Evolutionary conservation across 2,797 vertebrate species (phyloP), one percentile per base, ranked within the genome.

Genomic region (Anisognathus igniventris): DNA sequence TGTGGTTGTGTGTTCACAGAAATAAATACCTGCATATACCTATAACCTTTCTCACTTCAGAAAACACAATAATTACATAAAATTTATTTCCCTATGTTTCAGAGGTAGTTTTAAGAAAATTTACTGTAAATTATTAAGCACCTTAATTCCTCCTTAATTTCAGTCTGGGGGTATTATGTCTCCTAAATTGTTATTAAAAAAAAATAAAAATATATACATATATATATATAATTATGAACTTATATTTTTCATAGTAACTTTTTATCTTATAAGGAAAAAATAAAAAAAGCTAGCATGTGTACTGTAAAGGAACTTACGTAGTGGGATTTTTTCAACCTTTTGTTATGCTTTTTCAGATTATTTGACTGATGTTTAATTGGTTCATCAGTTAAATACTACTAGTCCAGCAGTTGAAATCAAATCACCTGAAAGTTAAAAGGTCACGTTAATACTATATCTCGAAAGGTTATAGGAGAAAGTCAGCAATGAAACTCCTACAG

Each of bases 201-300:
- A 20, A 44, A 10, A n/a, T n/a, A n/a, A n/a, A n/a, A n/a, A 37
- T 37, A 12, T 37, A 37, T 37, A 21, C 14, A 17, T 35, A 35
- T 10, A 27, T 33, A 33, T 37, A 16, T n/a, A n/a, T 16, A 42
- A 56, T 54, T 47, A 12, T 56, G 14, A 62, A 28, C 13, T 3
- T 39, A 12, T 54, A 73, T 50, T n/a, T 33, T 60, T 45, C 15
- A 45, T 47, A 50, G 47, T 76, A 54, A 37, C 12, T 33, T 53
- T 82, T 61, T 44, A 9, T 70, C 30, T 60, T 78, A 4, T 35
- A 73, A 73, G 13, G 3, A 30, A 67, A 82, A 79, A 39, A 33
- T 56, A 33, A 10, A 2, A 0, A 7, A 39, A 62, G 22, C 6
- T 25, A 60, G 3, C 9, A 19, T 22, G 2, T 45, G 24, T 68